phyloP scores from a whole-genome alignment of 1,140 invertebrate species.

The Littorina saxatilis region DNA sequence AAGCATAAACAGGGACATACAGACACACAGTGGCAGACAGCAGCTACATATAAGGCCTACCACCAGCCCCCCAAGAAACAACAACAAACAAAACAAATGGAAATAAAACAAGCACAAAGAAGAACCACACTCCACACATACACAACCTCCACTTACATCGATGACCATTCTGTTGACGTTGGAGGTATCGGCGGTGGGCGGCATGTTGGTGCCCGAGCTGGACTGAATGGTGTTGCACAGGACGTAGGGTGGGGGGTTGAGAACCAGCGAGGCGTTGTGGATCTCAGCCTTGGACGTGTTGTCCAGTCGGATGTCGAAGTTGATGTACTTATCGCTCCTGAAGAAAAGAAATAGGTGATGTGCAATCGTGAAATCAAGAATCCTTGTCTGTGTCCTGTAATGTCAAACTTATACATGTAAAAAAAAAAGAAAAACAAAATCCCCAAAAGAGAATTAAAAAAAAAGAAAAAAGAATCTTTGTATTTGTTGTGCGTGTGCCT shows the following conservation, averaged over 20 bases:
- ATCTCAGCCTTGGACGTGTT: constrained; percentile 59
- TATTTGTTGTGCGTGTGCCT: too few relatives aligned
- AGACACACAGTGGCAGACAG: too few relatives aligned
- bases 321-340: constrained; percentile 9
- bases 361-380: too few relatives aligned
- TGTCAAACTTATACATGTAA: too few relatives aligned
- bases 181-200: neutral
- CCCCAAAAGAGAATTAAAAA: too few relatives aligned
- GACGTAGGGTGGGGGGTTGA: constrained; percentile 60
- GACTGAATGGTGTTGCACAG: constrained; percentile 15
- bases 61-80: too few relatives aligned
- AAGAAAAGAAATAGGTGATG: neutral
- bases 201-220: neutral
- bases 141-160: neutral
- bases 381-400: too few relatives aligned
- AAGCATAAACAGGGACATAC: neutral
- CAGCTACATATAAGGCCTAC: neutral
- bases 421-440: too few relatives aligned
- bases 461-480: too few relatives aligned
- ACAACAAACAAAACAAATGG: too few relatives aligned
- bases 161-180: neutral
- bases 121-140: neutral
- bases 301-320: constrained; percentile 40
- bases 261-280: constrained; percentile 48
- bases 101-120: too few relatives aligned